Conservation (phyloP, 2,888 invertebrate species). For the Pammene fasciana region DNA sequence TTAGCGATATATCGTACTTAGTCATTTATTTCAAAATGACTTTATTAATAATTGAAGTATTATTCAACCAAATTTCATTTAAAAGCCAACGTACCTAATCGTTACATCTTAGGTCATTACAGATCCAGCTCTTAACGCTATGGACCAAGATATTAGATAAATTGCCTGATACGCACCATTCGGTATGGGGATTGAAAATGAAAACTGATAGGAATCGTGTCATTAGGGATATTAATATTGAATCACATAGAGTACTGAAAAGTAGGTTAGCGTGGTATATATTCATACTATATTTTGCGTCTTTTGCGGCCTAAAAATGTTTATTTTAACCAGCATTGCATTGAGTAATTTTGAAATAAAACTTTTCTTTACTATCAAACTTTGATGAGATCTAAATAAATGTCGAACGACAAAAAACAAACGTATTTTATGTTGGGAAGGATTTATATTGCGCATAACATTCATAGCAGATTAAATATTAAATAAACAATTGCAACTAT, state of each 20-base stretch:
- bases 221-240: conserved; percentile 35
- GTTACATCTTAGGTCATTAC: conserved; percentile 29
- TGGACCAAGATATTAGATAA: conserved; percentile 41
- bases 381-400: too few species aligned
- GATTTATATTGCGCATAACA: too few species aligned
- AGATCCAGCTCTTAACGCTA: conserved; percentile 27
- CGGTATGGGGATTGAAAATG: conserved; percentile 39
- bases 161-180: conserved; percentile 43
- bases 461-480: too few species aligned
- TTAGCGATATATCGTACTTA: neutral
- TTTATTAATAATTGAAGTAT: neutral
- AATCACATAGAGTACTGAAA: conserved; percentile 5
- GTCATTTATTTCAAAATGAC: neutral
- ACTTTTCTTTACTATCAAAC: too few species aligned
- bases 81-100: conserved; percentile 14
- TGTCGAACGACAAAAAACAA: too few species aligned
- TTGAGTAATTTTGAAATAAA: too few species aligned
- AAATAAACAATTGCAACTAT: too few species aligned
- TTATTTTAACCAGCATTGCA: too few species aligned
- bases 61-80: conserved; percentile 1
- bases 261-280: too few species aligned
- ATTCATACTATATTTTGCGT: too few species aligned
- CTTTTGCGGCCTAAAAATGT: too few species aligned
- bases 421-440: too few species aligned
- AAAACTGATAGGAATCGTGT: conserved; percentile 37